Percentiles rank a stretch among this genome's conserved stretches.
These are phyloP conservation scores for Cryptoprocta ferox DNA, from an alignment of 2,797 vertebrate species.

Conservation along the genomic window DNA sequence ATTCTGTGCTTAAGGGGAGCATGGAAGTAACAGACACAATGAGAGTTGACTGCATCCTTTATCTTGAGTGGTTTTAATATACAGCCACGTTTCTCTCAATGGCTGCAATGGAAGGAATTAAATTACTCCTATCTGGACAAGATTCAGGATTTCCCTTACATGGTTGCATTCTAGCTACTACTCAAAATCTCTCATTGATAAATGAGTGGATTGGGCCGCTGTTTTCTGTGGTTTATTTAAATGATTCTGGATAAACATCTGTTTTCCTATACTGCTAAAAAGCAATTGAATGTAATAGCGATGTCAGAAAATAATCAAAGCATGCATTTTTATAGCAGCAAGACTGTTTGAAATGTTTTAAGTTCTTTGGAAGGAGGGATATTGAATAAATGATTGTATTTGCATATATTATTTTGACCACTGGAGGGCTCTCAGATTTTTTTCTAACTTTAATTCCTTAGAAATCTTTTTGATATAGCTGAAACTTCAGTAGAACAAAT, in stretches of 20 bases:
- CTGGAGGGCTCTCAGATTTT: constrained; percentile 45
- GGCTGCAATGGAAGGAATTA: constrained; percentile 26
- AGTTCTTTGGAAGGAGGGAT: not conserved
- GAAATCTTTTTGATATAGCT: constrained; percentile 13
- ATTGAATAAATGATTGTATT: constrained; percentile 38
- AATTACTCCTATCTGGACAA: constrained; percentile 59
- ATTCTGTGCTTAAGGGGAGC: not conserved
- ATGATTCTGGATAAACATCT: constrained; percentile 32
- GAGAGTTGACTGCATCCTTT: not conserved
- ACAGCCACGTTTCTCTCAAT: constrained; percentile 15
- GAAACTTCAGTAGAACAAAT: not conserved
- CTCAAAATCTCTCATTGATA: constrained; percentile 18
- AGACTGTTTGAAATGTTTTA: not conserved
- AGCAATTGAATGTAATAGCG: not conserved
- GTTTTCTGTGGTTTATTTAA: constrained; percentile 21
- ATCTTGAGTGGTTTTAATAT: constrained; percentile 41
- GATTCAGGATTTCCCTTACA: constrained; percentile 16
- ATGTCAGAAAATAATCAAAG: constrained; percentile 31
- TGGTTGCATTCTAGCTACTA: not conserved
- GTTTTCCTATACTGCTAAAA: constrained; percentile 21
- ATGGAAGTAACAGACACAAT: constrained; percentile 32
- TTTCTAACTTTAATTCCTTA: constrained; percentile 42
- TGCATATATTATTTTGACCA: constrained; percentile 58
- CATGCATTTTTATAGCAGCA: constrained; percentile 39
- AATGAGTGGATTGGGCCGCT: not conserved